Evolutionary conservation across 2,888 invertebrate species (phyloP).

Genomic region (Bugulina stolonifera): DNA sequence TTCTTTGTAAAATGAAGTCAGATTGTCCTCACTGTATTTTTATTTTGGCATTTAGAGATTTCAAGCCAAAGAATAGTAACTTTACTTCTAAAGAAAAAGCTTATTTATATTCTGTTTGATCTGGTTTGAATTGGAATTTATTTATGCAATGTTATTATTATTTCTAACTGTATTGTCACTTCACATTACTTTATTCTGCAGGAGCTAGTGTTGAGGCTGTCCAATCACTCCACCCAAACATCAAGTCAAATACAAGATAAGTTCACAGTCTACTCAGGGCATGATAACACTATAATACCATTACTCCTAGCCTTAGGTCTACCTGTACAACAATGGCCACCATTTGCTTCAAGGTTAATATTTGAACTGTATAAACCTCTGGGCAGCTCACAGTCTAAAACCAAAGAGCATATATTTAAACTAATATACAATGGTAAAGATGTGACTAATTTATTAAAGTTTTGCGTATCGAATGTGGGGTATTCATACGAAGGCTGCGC

Average conservation of each 20-base stretch:
- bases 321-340: conserved; percentile 23
- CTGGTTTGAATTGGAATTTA: no score
- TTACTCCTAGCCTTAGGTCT: conserved; percentile 4
- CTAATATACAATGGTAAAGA: conserved; percentile 15
- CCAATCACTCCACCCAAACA: background rate
- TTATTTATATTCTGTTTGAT: no score
- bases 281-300: conserved; percentile 20
- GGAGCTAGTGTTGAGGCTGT: conserved; percentile 10
- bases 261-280: conserved; percentile 20
- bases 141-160: no score
- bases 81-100: no score
- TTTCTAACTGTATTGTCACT: no score
- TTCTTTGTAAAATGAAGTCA: no score
- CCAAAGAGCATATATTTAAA: background rate
- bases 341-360: conserved; percentile 10
- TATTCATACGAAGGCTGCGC: background rate
- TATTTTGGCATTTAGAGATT: no score
- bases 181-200: background rate
- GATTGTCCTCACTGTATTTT: no score
- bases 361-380: conserved; percentile 13
- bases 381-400: background rate
- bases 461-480: background rate
- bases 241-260: background rate
- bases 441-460: background rate
- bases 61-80: no score